Percentiles rank a stretch among this genome's conserved stretches.
Evolutionary conservation across 2,113 vertebrate species (phyloP).

Genomic region (Hystrix brachyura): DNA sequence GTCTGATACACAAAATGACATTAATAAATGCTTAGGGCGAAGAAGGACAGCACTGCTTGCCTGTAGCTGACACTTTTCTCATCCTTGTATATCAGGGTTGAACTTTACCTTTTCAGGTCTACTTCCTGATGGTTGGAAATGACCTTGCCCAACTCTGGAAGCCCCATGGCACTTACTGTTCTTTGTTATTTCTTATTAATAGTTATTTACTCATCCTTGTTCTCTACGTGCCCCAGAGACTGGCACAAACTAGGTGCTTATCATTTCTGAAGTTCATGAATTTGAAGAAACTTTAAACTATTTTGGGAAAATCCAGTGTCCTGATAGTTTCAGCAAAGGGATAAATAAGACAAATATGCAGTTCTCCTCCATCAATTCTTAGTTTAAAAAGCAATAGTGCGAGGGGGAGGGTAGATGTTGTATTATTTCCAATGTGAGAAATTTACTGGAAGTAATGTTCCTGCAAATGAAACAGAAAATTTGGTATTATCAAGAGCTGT

Average conservation of each 20-base stretch:
- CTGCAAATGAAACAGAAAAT: slow-evolving; percentile 43
- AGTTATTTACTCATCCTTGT: neutral
- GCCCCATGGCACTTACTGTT: neutral
- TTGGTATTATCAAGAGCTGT: slow-evolving; percentile 18
- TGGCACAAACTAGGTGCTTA: neutral
- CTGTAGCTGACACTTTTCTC: neutral
- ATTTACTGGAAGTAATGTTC: slow-evolving; percentile 40
- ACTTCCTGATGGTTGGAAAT: neutral
- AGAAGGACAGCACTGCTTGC: neutral
- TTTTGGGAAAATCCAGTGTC: neutral
- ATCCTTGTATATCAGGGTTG: neutral
- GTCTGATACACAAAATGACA: neutral
- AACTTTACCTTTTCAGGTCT: neutral
- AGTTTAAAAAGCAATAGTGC: neutral
- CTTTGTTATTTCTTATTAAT: neutral
- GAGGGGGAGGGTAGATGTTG: neutral
- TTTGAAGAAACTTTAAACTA: neutral
- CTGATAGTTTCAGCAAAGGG: neutral
- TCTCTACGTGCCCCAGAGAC: neutral
- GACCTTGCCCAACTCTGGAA: neutral
- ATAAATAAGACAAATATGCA: neutral
- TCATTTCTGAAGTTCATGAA: neutral
- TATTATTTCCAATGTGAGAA: slow-evolving; percentile 9
- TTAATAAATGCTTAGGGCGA: neutral
- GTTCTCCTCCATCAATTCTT: neutral